These are phyloP conservation scores for Embidobia sp. DNA, from an alignment of 2,888 invertebrate genomes.

Conservation along the genomic window DNA sequence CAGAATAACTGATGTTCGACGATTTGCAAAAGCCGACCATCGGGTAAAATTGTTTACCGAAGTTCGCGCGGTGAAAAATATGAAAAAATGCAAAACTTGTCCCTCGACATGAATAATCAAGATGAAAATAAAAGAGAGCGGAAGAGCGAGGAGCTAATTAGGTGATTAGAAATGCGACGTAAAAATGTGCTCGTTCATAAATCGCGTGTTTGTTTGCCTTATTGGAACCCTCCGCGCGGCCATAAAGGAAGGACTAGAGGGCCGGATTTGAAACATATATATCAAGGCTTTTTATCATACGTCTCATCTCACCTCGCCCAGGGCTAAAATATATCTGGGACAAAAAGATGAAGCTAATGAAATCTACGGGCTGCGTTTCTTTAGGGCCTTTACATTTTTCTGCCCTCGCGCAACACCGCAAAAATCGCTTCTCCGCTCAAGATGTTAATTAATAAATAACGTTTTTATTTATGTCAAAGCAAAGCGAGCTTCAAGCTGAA, in stretches of 20 bases:
- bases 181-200: constrained; percentile 36
- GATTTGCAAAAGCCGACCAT: too few species aligned
- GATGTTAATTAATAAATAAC: too few species aligned
- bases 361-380: constrained; percentile 21
- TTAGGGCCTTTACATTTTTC: constrained; percentile 9
- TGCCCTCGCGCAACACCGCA: too few species aligned
- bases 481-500: too few species aligned
- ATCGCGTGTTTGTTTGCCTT: constrained; percentile 36
- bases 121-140: not conserved
- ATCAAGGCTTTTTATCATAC: constrained; percentile 45
- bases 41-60: too few species aligned
- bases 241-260: constrained; percentile 26
- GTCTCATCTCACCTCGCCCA: constrained; percentile 36
- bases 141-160: constrained; percentile 25
- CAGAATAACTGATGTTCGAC: too few species aligned
- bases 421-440: too few species aligned
- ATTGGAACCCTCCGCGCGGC: constrained; percentile 27
- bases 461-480: too few species aligned
- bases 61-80: not conserved
- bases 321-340: constrained; percentile 28
- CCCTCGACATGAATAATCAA: constrained; percentile 14
- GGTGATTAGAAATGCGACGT: constrained; percentile 26
- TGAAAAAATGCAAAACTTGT: constrained; percentile 10
- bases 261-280: constrained; percentile 45
- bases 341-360: constrained; percentile 40